phyloP scores from a whole-genome alignment of 2,888 invertebrate genomes.

The Sinopyrophorus schimmeli region DNA sequence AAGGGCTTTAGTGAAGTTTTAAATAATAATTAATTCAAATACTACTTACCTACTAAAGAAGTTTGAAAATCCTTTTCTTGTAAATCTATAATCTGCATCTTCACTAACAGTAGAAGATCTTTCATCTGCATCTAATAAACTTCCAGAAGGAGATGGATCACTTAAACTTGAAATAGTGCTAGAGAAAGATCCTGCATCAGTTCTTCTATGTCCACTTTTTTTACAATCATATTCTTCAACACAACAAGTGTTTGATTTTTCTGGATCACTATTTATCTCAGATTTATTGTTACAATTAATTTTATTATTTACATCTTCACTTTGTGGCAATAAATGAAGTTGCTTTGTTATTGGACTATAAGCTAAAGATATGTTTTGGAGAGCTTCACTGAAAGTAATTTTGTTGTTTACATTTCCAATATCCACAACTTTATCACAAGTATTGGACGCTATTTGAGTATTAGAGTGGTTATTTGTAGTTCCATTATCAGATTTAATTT shows the following conservation, averaged over 20 bases:
- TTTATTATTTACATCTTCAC: constrained; percentile 33
- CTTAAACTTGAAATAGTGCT: constrained; percentile 73
- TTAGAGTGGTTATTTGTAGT: constrained; percentile 20
- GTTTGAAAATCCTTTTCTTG: constrained; percentile 64
- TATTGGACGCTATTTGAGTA: constrained; percentile 32
- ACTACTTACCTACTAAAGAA: constrained; percentile 65
- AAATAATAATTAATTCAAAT: constrained; percentile 3
- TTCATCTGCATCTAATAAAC: constrained; percentile 53
- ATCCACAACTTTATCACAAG: constrained; percentile 38
- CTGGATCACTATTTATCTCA: constrained; percentile 15
- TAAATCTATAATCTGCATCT: constrained; percentile 56
- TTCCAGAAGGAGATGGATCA: constrained; percentile 69
- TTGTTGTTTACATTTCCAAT: constrained; percentile 54
- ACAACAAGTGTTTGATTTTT: constrained; percentile 11
- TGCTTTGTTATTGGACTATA: constrained; percentile 77
- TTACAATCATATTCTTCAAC: constrained; percentile 31
- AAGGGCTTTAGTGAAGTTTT: background rate
- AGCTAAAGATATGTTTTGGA: constrained; percentile 73
- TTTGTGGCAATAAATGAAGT: constrained; percentile 61
- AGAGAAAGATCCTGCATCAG: constrained; percentile 66
- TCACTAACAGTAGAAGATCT: constrained; percentile 43
- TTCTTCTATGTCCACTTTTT: constrained; percentile 56
- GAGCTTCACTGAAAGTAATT: constrained; percentile 67
- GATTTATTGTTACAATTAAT: no score
- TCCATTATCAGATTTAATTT: constrained; percentile 48